Evolutionary conservation across 2,797 vertebrate genomes (phyloP).

Genomic region (Diplodus sargus): DNA sequence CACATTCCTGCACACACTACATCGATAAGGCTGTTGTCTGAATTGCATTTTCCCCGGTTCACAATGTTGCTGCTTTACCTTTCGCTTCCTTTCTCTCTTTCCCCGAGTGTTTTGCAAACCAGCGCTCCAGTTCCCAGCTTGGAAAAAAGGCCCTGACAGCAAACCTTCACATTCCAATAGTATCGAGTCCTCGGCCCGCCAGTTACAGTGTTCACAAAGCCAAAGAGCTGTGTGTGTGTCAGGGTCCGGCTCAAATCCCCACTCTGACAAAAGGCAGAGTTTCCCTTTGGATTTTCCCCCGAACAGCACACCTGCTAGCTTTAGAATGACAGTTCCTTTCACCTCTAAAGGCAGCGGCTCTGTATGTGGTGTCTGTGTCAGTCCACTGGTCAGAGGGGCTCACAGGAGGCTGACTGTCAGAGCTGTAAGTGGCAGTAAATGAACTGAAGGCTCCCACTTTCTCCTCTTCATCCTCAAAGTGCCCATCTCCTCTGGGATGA

Average conservation of each 20-base stretch:
- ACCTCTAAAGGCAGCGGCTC: conserved; percentile 27
- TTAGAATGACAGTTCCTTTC: neutral
- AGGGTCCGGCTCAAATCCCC: neutral
- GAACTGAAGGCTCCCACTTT: conserved; percentile 27
- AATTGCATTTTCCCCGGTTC: too few relatives aligned
- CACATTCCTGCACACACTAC: too few relatives aligned
- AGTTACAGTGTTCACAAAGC: neutral
- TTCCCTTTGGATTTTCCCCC: conserved; percentile 1
- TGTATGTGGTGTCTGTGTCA: conserved; percentile 23
- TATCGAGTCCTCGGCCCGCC: neutral
- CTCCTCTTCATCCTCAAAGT: conserved; percentile 8
- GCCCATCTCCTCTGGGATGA: conserved; percentile 2
- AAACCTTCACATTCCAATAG: neutral
- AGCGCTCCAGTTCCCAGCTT: neutral
- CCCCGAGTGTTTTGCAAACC: neutral
- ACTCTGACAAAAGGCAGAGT: neutral
- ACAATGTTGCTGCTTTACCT: too few relatives aligned
- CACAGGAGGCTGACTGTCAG: conserved; percentile 16
- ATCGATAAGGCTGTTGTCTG: neutral
- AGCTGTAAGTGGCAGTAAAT: conserved; percentile 47
- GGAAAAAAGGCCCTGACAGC: neutral
- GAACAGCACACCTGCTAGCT: neutral
- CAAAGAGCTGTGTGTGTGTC: neutral
- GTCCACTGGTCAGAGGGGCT: conserved; percentile 15
- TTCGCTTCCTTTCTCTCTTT: too few relatives aligned